Evolutionary conservation across 1,140 invertebrate species (phyloP).

Genomic region (Bradynema listronoti): DNA sequence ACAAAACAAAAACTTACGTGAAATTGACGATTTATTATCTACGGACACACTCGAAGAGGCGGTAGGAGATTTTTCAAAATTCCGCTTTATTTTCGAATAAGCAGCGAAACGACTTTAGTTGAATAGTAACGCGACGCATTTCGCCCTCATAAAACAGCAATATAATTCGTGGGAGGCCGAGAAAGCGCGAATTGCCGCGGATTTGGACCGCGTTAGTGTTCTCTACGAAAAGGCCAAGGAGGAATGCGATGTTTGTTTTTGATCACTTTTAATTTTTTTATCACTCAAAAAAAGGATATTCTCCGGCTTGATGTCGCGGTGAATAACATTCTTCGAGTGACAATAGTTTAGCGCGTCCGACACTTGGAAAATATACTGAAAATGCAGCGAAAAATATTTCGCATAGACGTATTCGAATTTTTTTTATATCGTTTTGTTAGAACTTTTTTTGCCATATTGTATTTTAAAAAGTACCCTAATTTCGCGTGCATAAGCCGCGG

Average conservation of each 20-base stretch:
- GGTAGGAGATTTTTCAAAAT: no score
- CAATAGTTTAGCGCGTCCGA: slow-evolving; percentile 84
- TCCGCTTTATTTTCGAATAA: no score
- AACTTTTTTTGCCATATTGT: no score
- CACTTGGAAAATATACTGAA: slow-evolving; percentile 61
- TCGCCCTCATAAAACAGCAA: slow-evolving; percentile 6
- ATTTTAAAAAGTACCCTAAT: no score
- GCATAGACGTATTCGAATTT: no score
- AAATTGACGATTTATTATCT: no score
- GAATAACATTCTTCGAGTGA: slow-evolving; percentile 86
- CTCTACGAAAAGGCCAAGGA: slow-evolving; percentile 38
- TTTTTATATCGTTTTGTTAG: no score
- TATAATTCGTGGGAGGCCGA: slow-evolving; percentile 30
- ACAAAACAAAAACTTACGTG: no score
- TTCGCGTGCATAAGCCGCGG: no score
- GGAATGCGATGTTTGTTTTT: slow-evolving; percentile 1
- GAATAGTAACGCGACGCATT: slow-evolving; percentile 9
- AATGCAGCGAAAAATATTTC: no score
- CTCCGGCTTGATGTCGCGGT: slow-evolving; percentile 66
- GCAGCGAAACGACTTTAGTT: no score
- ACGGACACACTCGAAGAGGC: no score
- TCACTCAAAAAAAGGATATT: slow-evolving; percentile 22
- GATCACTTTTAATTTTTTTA: neutral
- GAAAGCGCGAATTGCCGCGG: slow-evolving; percentile 14
- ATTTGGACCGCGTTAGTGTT: slow-evolving; percentile 27